A percentile compares a stretch with the other conserved stretches of the same genome.
These are phyloP conservation scores for Drosophila rubida DNA, from an alignment of 2,888 invertebrate genomes.

Conservation along the genomic window DNA sequence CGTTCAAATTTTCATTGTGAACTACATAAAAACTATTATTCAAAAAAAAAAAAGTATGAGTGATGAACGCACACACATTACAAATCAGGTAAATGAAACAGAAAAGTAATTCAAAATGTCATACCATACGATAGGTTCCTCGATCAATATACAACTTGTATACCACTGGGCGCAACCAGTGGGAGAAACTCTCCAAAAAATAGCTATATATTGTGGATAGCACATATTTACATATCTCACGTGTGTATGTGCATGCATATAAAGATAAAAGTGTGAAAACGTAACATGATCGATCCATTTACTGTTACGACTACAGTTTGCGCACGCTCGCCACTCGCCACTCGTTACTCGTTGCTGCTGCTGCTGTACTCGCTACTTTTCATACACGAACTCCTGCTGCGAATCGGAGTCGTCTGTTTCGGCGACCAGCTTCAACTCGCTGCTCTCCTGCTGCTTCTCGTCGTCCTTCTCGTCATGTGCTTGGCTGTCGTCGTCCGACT, in stretches of 20 bases:
- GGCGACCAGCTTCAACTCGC: constrained; percentile 4
- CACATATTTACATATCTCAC: constrained; percentile 6
- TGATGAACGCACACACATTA: background rate
- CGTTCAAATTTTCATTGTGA: constrained; percentile 19
- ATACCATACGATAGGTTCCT: background rate
- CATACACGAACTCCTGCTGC: constrained; percentile 37
- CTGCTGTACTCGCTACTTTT: constrained; percentile 19
- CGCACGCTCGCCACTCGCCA: background rate
- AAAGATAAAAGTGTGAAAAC: constrained; percentile 3
- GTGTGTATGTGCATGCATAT: constrained; percentile 5
- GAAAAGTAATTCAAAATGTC: background rate
- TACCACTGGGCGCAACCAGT: constrained; percentile 3
- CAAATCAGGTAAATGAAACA: background rate
- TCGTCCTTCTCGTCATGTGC: constrained; percentile 45
- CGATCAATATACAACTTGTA: constrained; percentile 12
- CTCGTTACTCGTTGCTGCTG: background rate
- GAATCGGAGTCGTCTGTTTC: constrained; percentile 32
- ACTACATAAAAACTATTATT: constrained; percentile 21
- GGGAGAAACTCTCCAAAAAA: background rate
- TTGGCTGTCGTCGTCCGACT: constrained; percentile 64
- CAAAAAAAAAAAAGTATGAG: constrained; percentile 8
- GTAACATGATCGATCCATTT: background rate
- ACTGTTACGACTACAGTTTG: constrained; percentile 11
- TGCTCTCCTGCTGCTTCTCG: constrained; percentile 14
- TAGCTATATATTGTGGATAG: background rate